These are phyloP conservation scores for Agrilus planipennis DNA, from an alignment of 1,140 invertebrate species.

Conservation along the genomic window DNA sequence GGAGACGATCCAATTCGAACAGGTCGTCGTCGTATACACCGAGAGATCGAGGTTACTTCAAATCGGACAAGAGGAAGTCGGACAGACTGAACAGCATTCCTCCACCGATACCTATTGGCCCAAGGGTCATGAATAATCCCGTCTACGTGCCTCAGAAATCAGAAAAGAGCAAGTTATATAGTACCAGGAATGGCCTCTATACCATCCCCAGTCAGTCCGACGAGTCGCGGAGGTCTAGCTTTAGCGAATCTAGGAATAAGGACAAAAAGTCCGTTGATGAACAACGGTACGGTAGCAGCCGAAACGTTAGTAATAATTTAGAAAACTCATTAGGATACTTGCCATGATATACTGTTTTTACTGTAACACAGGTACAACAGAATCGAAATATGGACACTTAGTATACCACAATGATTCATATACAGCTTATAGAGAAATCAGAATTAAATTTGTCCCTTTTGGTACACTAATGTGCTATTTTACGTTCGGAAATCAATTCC, in stretches of 20 bases:
- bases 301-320: conserved; percentile 30
- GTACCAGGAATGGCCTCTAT: conserved; percentile 30
- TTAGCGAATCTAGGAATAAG: conserved; percentile 11
- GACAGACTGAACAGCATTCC: neutral
- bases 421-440: no score
- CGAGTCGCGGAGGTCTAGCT: conserved; percentile 23
- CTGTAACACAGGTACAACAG: no score
- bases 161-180: conserved; percentile 23
- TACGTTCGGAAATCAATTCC: no score
- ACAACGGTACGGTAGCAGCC: no score
- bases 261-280: conserved; percentile 8
- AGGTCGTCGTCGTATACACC: neutral
- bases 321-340: conserved; percentile 43
- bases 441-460: no score
- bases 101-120: neutral
- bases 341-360: no score
- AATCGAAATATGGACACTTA: no score
- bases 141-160: neutral
- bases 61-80: neutral
- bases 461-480: no score
- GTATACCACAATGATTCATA: no score
- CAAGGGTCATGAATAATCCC: conserved; percentile 11
- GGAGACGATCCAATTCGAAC: conserved; percentile 11
- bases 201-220: conserved; percentile 34
- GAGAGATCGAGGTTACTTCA: neutral